Percentiles rank a stretch among this genome's conserved stretches.
Conservation (phyloP, 2,797 vertebrate genomes). For the Scyliorhinus canicula region DNA sequence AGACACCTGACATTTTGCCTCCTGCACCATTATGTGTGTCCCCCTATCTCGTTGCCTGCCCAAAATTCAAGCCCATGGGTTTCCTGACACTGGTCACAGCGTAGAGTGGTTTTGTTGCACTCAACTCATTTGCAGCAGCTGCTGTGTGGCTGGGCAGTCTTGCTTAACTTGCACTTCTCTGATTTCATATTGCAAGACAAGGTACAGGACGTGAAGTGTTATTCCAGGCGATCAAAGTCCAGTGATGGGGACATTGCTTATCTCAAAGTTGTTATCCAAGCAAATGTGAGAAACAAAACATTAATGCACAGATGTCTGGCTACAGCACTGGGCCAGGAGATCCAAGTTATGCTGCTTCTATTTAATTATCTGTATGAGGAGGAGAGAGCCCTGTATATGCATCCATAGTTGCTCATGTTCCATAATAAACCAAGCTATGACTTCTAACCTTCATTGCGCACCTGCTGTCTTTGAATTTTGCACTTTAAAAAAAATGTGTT, state of each 20-base stretch:
- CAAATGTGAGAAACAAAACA: not conserved
- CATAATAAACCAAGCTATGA: not conserved
- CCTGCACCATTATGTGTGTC: too few species aligned
- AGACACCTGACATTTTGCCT: too few species aligned
- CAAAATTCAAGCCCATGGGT: not conserved
- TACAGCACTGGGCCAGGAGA: not conserved
- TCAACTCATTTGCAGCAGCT: not conserved
- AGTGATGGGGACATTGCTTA: not conserved
- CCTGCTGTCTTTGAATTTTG: not conserved
- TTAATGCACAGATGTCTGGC: not conserved
- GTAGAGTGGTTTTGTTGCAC: not conserved
- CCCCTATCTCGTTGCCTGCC: too few species aligned
- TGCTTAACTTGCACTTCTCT: not conserved
- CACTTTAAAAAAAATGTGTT: not conserved
- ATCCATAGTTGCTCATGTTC: not conserved
- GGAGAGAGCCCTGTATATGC: not conserved
- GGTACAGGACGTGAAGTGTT: not conserved
- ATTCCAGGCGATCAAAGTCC: not conserved
- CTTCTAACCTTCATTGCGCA: not conserved
- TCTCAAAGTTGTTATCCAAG: not conserved
- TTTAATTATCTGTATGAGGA: not conserved
- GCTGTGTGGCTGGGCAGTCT: not conserved
- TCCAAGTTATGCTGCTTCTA: not conserved
- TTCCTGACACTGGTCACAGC: not conserved
- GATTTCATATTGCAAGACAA: not conserved